A percentile compares a stretch with the other conserved stretches of the same genome.
Evolutionary conservation across 2,888 invertebrate genomes (phyloP).

Genomic region (Polyommatus iphigenia): DNA sequence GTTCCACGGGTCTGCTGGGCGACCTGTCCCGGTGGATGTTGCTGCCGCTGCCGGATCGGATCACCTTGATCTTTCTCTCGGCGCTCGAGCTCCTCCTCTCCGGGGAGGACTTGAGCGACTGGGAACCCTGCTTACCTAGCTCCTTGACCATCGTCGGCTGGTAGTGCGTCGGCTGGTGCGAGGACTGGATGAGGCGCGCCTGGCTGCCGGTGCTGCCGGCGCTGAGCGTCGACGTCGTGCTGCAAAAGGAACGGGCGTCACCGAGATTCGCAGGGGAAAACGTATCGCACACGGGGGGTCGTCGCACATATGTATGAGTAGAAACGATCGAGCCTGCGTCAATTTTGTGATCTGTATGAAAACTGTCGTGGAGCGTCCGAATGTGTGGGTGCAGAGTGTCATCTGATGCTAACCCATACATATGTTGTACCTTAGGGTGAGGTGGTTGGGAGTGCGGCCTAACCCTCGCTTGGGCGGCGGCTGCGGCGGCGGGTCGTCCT

Average conservation of each 20-base stretch:
- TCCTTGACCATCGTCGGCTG: conserved; percentile 93
- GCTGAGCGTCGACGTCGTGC: conserved; percentile 95
- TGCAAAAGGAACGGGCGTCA: conserved; percentile 60
- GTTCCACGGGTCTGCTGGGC: conserved; percentile 60
- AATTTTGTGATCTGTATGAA: conserved; percentile 47
- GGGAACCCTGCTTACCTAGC: conserved; percentile 87
- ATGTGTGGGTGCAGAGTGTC: conserved; percentile 52
- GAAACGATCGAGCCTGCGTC: conserved; percentile 60
- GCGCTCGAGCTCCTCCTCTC: conserved; percentile 59
- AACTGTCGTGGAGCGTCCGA: conserved; percentile 39
- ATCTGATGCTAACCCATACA: conserved; percentile 60
- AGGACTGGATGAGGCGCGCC: conserved; percentile 95
- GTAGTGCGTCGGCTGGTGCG: conserved; percentile 95
- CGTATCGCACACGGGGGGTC: conserved; percentile 18
- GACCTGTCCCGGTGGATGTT: conserved; percentile 72
- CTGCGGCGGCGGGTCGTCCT: conserved; percentile 88
- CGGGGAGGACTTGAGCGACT: conserved; percentile 77
- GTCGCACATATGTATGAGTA: conserved; percentile 69
- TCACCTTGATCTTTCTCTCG: conserved; percentile 70
- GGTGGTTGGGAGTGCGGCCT: conserved; percentile 95
- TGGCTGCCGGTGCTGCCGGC: conserved; percentile 96
- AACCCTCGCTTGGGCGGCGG: conserved; percentile 84
- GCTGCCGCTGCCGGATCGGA: conserved; percentile 79
- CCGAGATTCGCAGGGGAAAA: conserved; percentile 30
- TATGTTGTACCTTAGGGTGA: conserved; percentile 87